Conservation (phyloP, 2,113 vertebrate species). For the Salvelinus fontinalis region DNA sequence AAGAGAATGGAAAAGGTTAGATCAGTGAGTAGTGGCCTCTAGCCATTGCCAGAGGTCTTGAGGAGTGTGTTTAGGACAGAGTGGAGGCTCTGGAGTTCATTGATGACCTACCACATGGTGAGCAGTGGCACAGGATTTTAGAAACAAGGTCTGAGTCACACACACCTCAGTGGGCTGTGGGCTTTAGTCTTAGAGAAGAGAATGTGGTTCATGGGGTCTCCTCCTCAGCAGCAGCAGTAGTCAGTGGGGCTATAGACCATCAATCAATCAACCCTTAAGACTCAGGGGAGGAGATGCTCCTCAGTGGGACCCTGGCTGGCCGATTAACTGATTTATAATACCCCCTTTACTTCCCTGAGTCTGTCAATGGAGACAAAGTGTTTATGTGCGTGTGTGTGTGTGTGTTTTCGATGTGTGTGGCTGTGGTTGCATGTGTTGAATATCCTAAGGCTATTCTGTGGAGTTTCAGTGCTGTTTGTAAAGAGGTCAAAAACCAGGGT, state of each 20-base stretch:
- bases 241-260: not conserved
- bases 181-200: not conserved
- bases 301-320: not conserved
- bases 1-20: too few species aligned
- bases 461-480: too few species aligned
- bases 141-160: too few species aligned
- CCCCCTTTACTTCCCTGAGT: not conserved
- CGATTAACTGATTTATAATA: not conserved
- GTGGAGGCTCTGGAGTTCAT: too few species aligned
- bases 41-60: too few species aligned
- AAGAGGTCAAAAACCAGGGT: too few species aligned
- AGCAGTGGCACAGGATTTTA: too few species aligned
- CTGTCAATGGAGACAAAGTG: not conserved
- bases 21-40: too few species aligned
- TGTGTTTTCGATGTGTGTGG: constrained; percentile 3
- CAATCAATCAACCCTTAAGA: constrained; percentile 1
- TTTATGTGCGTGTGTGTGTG: not conserved
- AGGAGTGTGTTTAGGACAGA: too few species aligned
- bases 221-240: not conserved
- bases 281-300: not conserved
- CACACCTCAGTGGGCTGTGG: too few species aligned
- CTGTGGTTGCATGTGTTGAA: not conserved
- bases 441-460: not conserved
- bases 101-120: too few species aligned
- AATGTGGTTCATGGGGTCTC: not conserved